phyloP scores from a whole-genome alignment of 2,113 vertebrate genomes.

The Lichenostomus cassidix region DNA sequence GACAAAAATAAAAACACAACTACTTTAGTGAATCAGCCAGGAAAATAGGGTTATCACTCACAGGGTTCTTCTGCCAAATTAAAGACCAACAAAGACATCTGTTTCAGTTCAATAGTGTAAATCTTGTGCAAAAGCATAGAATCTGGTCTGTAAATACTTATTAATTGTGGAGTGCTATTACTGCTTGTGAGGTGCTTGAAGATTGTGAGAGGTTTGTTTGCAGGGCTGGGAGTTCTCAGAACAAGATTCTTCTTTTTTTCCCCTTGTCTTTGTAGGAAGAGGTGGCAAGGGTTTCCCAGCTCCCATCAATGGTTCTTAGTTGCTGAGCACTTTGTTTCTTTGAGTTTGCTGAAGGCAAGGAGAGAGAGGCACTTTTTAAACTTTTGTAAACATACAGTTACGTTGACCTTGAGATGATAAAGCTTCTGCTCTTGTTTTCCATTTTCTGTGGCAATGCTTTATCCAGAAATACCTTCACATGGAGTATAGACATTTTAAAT shows the following conservation, averaged over 20 bases:
- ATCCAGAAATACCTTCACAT: neutral
- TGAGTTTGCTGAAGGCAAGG: neutral
- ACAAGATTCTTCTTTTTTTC: neutral
- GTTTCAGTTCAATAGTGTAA: neutral
- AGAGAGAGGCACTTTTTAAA: neutral
- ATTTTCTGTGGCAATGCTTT: conserved; percentile 11
- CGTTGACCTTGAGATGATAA: neutral
- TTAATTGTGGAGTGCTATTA: neutral
- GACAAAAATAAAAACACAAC: neutral
- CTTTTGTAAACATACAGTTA: neutral
- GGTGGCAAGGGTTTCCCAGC: neutral
- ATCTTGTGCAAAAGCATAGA: neutral
- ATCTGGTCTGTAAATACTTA: neutral
- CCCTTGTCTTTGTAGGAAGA: neutral
- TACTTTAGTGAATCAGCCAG: neutral
- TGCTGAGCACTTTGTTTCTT: neutral
- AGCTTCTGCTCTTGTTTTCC: neutral
- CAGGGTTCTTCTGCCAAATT: neutral
- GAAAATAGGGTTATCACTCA: neutral
- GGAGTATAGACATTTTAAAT: neutral
- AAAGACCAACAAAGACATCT: neutral
- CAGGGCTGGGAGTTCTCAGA: neutral
- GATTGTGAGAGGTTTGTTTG: neutral
- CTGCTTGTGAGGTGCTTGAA: neutral
- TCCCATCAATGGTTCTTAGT: neutral